These are phyloP conservation scores for Seriola dumerili DNA, from an alignment of 2,113 vertebrate species.

Conservation along the genomic window DNA sequence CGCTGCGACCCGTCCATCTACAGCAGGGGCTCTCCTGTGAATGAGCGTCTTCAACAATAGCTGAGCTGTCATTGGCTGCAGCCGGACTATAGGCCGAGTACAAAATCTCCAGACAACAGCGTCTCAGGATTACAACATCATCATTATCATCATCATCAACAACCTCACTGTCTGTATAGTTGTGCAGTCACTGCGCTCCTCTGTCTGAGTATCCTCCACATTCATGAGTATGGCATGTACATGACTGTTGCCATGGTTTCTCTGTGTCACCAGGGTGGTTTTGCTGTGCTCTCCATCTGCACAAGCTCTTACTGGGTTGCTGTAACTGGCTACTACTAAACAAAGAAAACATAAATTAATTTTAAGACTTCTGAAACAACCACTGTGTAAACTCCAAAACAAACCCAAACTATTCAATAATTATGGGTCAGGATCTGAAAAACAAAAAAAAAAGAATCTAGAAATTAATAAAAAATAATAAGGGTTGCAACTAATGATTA, in stretches of 20 bases:
- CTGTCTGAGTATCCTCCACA: neutral
- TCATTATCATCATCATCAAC: too few relatives aligned
- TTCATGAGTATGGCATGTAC: constrained; percentile 38
- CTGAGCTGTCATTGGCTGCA: neutral
- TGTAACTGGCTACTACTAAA: neutral
- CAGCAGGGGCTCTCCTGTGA: constrained; percentile 18
- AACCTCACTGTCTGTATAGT: neutral
- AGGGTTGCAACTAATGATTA: too few relatives aligned
- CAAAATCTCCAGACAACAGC: constrained; percentile 16
- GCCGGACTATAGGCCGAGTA: neutral
- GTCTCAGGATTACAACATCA: constrained; percentile 30
- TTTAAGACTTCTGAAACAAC: neutral
- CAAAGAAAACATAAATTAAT: neutral
- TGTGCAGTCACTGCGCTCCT: neutral
- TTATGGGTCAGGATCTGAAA: neutral
- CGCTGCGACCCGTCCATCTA: neutral
- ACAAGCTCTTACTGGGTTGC: neutral
- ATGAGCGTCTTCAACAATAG: neutral
- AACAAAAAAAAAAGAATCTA: neutral
- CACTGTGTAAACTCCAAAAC: neutral
- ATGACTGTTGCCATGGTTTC: constrained; percentile 14
- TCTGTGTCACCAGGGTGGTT: neutral
- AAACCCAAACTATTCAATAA: neutral
- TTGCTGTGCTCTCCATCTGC: neutral
- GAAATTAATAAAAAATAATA: too few relatives aligned